Evolutionary conservation across 1,140 invertebrate species (phyloP).

Genomic region (Lordiphosa collinella): DNA sequence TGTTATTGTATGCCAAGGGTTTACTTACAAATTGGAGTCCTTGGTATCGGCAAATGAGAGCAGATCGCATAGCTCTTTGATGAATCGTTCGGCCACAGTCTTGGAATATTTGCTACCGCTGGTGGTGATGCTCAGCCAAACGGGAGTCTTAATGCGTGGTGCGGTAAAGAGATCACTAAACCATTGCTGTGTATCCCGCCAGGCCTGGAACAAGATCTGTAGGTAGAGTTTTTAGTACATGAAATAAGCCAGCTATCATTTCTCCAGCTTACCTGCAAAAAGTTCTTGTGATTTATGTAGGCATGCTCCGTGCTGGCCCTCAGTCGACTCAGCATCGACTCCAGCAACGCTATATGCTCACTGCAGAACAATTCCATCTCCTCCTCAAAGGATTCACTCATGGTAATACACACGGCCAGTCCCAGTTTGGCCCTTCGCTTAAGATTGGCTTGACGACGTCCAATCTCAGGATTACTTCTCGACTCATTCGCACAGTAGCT

Average conservation of each 20-base stretch:
- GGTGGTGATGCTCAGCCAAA: constrained; percentile 85
- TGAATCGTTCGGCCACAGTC: constrained; percentile 81
- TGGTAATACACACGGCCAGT: constrained; percentile 80
- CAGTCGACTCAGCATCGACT: constrained; percentile 88
- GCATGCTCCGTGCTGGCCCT: constrained; percentile 82
- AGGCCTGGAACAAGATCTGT: constrained; percentile 82
- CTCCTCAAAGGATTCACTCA: constrained; percentile 80
- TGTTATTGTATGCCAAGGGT: not conserved
- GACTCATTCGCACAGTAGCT: constrained; percentile 73
- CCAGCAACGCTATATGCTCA: constrained; percentile 89
- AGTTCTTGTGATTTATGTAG: constrained; percentile 77
- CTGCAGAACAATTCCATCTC: constrained; percentile 86
- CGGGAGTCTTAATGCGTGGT: constrained; percentile 83
- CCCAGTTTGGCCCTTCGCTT: constrained; percentile 81
- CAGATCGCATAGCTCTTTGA: constrained; percentile 83
- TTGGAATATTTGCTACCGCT: constrained; percentile 78
- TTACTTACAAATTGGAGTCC: constrained; percentile 90
- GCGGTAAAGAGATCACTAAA: constrained; percentile 85
- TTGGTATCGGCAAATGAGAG: constrained; percentile 86
- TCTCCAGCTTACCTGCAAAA: constrained; percentile 47
- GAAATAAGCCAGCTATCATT: too few species aligned
- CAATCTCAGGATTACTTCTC: constrained; percentile 76
- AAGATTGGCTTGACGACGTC: constrained; percentile 46
- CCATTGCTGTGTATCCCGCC: constrained; percentile 80
- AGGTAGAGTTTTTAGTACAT: too few species aligned